phyloP scores from a whole-genome alignment of 2,113 vertebrate genomes.

The Cyphomyrus discorhynchus region DNA sequence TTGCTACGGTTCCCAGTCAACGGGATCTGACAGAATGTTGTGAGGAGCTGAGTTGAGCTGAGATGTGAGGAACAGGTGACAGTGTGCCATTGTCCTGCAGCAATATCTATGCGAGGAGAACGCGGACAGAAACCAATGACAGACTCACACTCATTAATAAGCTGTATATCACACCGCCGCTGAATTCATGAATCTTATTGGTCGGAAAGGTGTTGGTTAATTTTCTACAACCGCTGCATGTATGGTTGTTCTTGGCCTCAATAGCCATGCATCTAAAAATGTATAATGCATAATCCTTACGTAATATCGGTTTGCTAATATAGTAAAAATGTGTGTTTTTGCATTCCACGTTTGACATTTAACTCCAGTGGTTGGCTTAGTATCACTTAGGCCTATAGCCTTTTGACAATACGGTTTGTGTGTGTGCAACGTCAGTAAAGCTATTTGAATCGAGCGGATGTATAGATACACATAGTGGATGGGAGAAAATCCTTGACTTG shows the following conservation, averaged over 20 bases:
- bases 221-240: background rate
- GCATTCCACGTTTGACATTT: background rate
- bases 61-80: background rate
- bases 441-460: background rate
- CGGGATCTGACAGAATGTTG: background rate
- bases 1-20: background rate
- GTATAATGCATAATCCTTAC: background rate
- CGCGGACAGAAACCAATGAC: background rate
- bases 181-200: background rate
- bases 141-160: background rate
- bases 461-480: background rate
- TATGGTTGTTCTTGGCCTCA: background rate
- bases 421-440: background rate
- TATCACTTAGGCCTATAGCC: background rate
- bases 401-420: background rate
- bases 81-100: background rate
- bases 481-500: background rate
- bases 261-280: background rate
- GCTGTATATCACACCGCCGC: background rate
- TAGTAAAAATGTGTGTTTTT: background rate
- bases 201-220: background rate
- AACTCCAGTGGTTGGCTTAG: background rate
- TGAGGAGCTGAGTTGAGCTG: background rate
- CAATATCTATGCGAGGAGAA: background rate
- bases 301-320: background rate